Base-by-base conservation (phyloP, 2,888 invertebrate genomes). In the Lasioglossum lativentre region DNA sequence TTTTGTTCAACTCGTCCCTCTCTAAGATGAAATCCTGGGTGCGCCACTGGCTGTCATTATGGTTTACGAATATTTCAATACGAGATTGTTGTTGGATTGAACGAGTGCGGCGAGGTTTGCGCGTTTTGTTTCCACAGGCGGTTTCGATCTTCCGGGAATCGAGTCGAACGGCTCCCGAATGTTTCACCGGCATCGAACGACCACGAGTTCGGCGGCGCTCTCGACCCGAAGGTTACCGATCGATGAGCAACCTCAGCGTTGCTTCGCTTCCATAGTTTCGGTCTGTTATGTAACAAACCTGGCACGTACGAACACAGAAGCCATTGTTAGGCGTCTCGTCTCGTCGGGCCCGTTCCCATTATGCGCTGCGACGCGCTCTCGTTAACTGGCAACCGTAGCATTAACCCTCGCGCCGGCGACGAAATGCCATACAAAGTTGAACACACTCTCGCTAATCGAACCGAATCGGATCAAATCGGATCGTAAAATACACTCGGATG, bases 211-310 rank as follows among this genome's bases (percentile, higher is more conserved):
- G 16, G 52, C 30, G 63, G 30, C 45, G 23, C 19, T 78, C 52
- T n/a, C 27, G 42, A 78, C 59, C 19, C 52, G 40, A 73, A 76
- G 68, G 75, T 83, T 78, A 47, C 59, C 80, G 76, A 78, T 80
- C 87, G 80, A 89, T 88, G 47, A 52, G 63, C 80, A 59, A 82
- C 82, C 66, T 88, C 84, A 79, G 59, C 80, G 68, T 66, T 66
- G 75, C 83, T 79, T 68, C 66, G 83, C 68, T 88, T 83, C 85
- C 82, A 85, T 71, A 83, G 86, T 86, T 89, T 88, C 76, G 74
- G 63, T 77, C 70, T 68, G 77, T 89, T 89, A 75, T 85, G 88
- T 79, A 89, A 89, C 82, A 4, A 73, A 47, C n/a, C 74, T 68
- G 76, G 78, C 71, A 80, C 80, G 34, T 78, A 84, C 63, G 45